Base-by-base conservation (phyloP, 1,140 invertebrate species). In the Solenopsis invicta region DNA sequence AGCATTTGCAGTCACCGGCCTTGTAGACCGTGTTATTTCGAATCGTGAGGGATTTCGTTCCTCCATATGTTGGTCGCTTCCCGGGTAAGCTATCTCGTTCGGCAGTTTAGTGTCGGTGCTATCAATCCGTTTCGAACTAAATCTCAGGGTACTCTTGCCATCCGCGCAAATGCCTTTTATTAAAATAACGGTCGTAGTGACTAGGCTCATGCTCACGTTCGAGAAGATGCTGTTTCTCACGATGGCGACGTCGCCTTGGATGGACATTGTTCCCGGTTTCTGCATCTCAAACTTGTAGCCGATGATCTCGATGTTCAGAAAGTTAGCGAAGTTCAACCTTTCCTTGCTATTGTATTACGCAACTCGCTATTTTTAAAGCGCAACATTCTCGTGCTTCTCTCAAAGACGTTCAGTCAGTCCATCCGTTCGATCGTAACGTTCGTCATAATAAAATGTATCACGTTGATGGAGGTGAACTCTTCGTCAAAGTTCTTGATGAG, bases 1-100 rank as follows among this genome's bases (percentile, higher is more conserved):
- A 85, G 64, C 93, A 94, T 45, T 92, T 91, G 64, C 93, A 94
- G 54, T 93, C 92, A 1, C 93, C 93, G 5, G 93, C 93, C 18
- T 90, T 93, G 54, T 93, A 94, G 0, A 93, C 92, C 2, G 88
- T 94, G 21, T 94, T 94, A 37, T 94, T 93, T 0, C 41, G 80
- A 80, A 82, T 62, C 2, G 21, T 80, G 59, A 86, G 77, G 5
- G 12, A 87, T 61, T 50, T 50, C 18, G 9, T 41, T 45, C 3
- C 34, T 6, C 41, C 34, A 0, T n/a, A n/a, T 2, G 9, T n/a
- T 61, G 50, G 45, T 54, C 86, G 24, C 82, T 85, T n/a, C 71
- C 75, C 1, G 85, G 69, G 48, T 93, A 93, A 61, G 90, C 87
- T 45, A 94, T 94, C 52, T 93, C 92, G 0, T 88, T 94, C 0